Evolutionary conservation across 2,888 invertebrate species (phyloP), one percentile per base, ranked within the genome.

Genomic region (Zygothrica quintamaculata): DNA sequence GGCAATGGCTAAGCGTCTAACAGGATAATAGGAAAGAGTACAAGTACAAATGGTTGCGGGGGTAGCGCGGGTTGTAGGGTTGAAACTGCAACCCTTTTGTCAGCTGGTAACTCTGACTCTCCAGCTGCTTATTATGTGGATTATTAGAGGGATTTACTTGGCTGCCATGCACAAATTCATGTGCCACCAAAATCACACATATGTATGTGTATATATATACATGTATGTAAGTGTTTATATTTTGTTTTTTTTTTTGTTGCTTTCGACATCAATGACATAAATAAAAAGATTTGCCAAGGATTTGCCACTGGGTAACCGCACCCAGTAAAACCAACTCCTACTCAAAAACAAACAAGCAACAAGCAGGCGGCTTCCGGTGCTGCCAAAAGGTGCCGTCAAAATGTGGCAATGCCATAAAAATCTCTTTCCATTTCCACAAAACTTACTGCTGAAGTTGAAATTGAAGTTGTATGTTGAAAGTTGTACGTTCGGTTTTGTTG

Each of bases 251-350:
- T 39, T 13, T 44, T 31, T 52, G 34, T 59, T 53, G 72, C 51
- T 52, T 55, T 58, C 61, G 70, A 70, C 85, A 82, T 75, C 81
- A 85, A 84, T 77, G 86, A 87, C 88, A 88, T 88, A 87, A 87
- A 88, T 87, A 88, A 87, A 87, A 87, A 87, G 87, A 88, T 88
- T 87, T 87, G 74, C 87, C 70, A 73, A 74, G 84, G 87, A 88
- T 85, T 88, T 87, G 86, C 85, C 88, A 82, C 64, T 69, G 82
- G 87, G 79, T 71, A 69, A 82, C 84, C 78, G 59, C 65, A 67
- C 50, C 58, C 57, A 65, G 18, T n/a, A n/a, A 60, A 53, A 48
- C 46, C 29, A 44, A 18, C 47, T 37, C 43, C 25, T 40, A 52
- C 44, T 22, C 16, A 34, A 39, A 25, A 7, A 13, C 26, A 40